Base-by-base conservation (phyloP, 2,888 invertebrate genomes). In the Drosophila incognita region DNA sequence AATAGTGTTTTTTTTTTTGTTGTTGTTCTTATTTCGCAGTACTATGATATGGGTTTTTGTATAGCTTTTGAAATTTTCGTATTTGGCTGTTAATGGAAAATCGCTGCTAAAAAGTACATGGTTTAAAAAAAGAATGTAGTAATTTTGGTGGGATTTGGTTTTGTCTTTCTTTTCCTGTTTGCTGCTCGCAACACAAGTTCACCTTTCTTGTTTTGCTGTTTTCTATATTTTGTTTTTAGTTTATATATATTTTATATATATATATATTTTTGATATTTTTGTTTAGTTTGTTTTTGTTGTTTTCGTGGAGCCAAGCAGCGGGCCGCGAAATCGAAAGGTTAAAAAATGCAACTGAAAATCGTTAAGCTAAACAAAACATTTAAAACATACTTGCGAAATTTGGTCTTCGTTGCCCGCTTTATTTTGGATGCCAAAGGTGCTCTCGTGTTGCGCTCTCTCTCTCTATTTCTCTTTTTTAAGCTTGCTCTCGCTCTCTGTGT, bases 321-420 rank as follows among this genome's bases (percentile, higher is more conserved):
- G 36, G 59, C 42, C 56, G 51, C 70, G 58, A 73, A 74, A 73
- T 60, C 53, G 60, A 58, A 74, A 57, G 52, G 38, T 64, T 40
- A 10, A 49, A 68, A 76, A 68, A 31, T 63, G 65, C 53, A 73
- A 73, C 77, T 72, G 69, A 81, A 78, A 76, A 69, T 65, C 36
- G 59, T 51, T 63, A 64, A 53, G 53, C 61, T 62, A 53, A 76
- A 73, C 49, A 76, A 58, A 63, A 71, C 67, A 61, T 51, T 83
- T 71, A 83, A 74, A 88, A 89, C 89, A 87, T 87, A 87, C 87
- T 87, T 87, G 87, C 87, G 74, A 89, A 82, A 76, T 74, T 57
- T 69, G 51, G 73, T 51, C 61, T 66, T 78, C 56, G 66, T 79
- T 76, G 72, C 62, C 52, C 51, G 67, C 63, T 60, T 67, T 80